phyloP scores from a whole-genome alignment of 2,797 vertebrate genomes.

The Hyperoplus lanceolatus region DNA sequence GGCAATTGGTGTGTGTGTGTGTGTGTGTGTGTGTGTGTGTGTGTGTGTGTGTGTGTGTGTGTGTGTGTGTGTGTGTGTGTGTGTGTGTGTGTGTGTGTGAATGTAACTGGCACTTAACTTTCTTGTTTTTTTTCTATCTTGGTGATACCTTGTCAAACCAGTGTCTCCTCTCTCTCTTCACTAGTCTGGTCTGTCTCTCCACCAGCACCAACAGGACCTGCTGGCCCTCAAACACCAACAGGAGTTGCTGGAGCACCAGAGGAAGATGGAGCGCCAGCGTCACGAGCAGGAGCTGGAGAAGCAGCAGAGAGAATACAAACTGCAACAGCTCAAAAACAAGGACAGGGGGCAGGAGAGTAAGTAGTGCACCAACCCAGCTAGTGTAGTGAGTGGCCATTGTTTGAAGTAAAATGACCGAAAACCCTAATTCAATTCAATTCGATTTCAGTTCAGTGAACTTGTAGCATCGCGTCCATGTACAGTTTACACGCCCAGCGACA shows the following conservation, averaged over 20 bases:
- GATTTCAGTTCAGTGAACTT: too few species aligned
- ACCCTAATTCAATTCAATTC: not conserved
- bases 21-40: too few species aligned
- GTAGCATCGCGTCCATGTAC: too few species aligned
- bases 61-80: too few species aligned
- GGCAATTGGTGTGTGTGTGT: too few species aligned
- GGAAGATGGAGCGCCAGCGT: slow-evolving; percentile 94
- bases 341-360: slow-evolving; percentile 97
- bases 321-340: slow-evolving; percentile 96
- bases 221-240: slow-evolving; percentile 97
- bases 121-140: not conserved
- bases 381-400: not conserved
- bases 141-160: not conserved
- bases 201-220: slow-evolving; percentile 96
- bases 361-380: slow-evolving; percentile 59
- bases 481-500: too few species aligned
- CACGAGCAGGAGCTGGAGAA: slow-evolving; percentile 97
- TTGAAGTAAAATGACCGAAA: not conserved
- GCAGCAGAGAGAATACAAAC: slow-evolving; percentile 96
- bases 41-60: too few species aligned
- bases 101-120: too few species aligned
- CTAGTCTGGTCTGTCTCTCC: slow-evolving; percentile 23
- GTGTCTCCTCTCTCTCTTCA: not conserved
- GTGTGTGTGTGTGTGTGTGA: too few species aligned
- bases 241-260: slow-evolving; percentile 96